Percentiles rank a stretch among this genome's conserved stretches.
phyloP scores from a whole-genome alignment of 2,888 invertebrate species.

The Sceliomorpha sp. region DNA sequence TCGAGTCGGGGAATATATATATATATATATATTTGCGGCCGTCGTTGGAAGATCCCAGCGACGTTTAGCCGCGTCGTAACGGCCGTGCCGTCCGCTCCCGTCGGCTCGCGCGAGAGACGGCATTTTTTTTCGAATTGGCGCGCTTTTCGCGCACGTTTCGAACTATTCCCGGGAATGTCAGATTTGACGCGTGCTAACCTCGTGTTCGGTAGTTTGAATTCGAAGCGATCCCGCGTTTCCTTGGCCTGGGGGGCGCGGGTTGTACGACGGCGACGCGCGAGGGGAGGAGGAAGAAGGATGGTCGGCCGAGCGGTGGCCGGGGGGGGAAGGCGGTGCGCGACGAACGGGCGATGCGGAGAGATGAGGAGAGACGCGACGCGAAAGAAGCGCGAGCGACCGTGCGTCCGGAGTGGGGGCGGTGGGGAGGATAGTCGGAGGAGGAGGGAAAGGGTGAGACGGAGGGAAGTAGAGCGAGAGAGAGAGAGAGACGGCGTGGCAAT shows the following conservation, averaged over 20 bases:
- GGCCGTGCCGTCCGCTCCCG: too few relatives aligned
- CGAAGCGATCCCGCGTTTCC: constrained; percentile 80
- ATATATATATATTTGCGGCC: too few relatives aligned
- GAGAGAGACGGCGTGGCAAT: constrained; percentile 55
- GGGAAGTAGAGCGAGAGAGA: constrained; percentile 19
- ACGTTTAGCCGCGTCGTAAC: too few relatives aligned
- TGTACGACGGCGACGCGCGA: constrained; percentile 54
- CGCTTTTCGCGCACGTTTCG: constrained; percentile 34
- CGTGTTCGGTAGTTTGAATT: constrained; percentile 80
- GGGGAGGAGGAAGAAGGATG: constrained; percentile 50
- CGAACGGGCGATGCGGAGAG: constrained; percentile 20
- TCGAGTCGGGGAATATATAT: too few relatives aligned
- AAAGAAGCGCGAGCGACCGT: constrained; percentile 30
- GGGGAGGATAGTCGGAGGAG: constrained; percentile 11
- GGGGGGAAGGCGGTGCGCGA: constrained; percentile 19
- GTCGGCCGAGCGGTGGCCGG: constrained; percentile 46
- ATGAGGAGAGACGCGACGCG: too few relatives aligned
- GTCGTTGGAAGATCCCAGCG: too few relatives aligned
- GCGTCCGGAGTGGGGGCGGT: constrained; percentile 43
- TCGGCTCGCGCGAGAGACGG: too few relatives aligned
- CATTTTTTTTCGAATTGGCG: constrained; percentile 26
- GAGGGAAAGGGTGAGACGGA: constrained; percentile 1
- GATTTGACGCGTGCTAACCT: constrained; percentile 80
- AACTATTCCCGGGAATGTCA: constrained; percentile 70
- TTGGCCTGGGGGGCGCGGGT: constrained; percentile 68